Percentiles rank a stretch among this genome's conserved stretches.
These are phyloP conservation scores for Cassiopea xamachana DNA, from an alignment of 30 jellyfish, hydroid and myxozoan species.

Conservation along the genomic window DNA sequence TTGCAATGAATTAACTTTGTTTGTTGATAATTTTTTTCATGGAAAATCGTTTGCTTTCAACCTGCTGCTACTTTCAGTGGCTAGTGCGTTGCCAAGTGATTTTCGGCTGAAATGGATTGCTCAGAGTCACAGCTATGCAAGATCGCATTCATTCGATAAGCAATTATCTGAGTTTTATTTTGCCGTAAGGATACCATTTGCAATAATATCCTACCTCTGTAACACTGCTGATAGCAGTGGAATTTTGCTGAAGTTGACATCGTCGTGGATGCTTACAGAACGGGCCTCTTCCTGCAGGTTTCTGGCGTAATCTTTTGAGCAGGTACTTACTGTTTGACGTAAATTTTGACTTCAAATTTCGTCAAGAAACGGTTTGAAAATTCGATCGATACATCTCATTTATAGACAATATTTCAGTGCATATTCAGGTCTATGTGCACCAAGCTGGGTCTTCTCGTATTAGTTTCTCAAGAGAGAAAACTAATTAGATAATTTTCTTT, in stretches of 20 bases:
- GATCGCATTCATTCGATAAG: no score
- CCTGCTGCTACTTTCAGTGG: not conserved
- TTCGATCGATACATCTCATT: not conserved
- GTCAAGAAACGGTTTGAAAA: not conserved
- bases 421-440: not conserved
- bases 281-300: no score
- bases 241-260: no score
- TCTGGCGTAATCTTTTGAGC: not conserved
- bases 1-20: not conserved
- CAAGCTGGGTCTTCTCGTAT: not conserved
- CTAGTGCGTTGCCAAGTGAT: constrained; percentile 22
- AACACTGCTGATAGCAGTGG: no score
- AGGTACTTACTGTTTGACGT: not conserved
- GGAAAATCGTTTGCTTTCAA: not conserved
- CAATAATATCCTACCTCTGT: no score
- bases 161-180: no score
- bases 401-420: no score
- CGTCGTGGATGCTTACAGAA: no score
- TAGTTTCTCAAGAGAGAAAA: not conserved
- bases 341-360: not conserved
- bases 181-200: no score
- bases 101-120: not conserved
- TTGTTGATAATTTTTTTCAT: not conserved
- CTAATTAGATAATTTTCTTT: not conserved
- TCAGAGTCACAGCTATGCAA: not conserved